Percentiles rank a stretch among this genome's conserved stretches.
Conservation (phyloP, 1,140 invertebrate genomes). For the Steinernema feltiae region DNA sequence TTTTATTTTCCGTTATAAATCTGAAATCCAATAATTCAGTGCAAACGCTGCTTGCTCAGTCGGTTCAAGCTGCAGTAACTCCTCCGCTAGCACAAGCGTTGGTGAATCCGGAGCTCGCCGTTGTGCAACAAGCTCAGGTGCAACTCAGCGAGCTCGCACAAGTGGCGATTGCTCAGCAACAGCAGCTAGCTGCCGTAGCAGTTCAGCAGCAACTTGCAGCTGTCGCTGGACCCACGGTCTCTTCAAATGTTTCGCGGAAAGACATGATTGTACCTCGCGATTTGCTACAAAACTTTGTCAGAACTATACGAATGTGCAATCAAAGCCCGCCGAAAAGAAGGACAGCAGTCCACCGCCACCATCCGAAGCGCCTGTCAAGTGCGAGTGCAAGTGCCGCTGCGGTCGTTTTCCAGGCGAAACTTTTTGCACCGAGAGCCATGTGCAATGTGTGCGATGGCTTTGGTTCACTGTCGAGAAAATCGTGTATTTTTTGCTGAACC, state of each 20-base stretch:
- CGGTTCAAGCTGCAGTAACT: conserved; percentile 24
- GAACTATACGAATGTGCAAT: not conserved
- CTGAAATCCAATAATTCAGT: too few relatives aligned
- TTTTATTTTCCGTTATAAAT: too few relatives aligned
- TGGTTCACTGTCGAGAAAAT: not conserved
- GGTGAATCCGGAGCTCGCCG: conserved; percentile 30
- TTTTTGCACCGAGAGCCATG: conserved; percentile 51
- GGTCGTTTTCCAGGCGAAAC: conserved; percentile 52
- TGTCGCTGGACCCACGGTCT: too few relatives aligned
- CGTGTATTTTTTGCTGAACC: not conserved
- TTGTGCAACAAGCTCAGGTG: conserved; percentile 22
- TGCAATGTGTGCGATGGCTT: not conserved
- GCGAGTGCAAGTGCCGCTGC: conserved; percentile 48
- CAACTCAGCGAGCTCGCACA: conserved; percentile 24
- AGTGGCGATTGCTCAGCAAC: conserved; percentile 26
- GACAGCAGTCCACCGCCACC: not conserved
- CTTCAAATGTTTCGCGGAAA: too few relatives aligned
- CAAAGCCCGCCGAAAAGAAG: not conserved
- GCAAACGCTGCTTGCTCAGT: conserved; percentile 36
- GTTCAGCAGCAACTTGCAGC: too few relatives aligned
- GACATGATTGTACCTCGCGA: conserved; percentile 45
- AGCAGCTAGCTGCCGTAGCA: conserved; percentile 19
- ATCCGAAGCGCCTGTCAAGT: conserved; percentile 36
- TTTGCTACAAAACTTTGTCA: conserved; percentile 17
- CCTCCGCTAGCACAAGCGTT: not conserved